Conservation (phyloP, 2,888 invertebrate genomes). For the Andrena minutula region DNA sequence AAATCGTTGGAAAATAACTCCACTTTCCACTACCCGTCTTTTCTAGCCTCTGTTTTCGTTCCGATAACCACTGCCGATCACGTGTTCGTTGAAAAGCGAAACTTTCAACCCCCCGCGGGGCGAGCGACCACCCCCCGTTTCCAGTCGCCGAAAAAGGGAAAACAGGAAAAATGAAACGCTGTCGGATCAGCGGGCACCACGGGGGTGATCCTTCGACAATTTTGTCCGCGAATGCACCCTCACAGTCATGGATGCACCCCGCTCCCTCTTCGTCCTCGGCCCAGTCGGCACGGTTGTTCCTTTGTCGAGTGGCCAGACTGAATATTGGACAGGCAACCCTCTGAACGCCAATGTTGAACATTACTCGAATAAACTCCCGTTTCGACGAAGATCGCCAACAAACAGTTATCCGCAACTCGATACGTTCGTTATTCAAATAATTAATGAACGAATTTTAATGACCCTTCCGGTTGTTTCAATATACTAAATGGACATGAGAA, state of each 20-base stretch:
- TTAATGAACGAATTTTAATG: too few species aligned
- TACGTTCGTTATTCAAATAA: too few species aligned
- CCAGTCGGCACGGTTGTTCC: conserved; percentile 31
- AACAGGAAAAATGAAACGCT: conserved; percentile 12
- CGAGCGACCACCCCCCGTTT: conserved; percentile 8
- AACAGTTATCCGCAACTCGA: too few species aligned
- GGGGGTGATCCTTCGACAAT: conserved; percentile 26
- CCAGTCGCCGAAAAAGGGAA: conserved; percentile 5
- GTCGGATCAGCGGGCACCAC: conserved; percentile 21
- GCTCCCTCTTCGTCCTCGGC: not conserved
- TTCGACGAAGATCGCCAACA: too few species aligned
- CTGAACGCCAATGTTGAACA: not conserved
- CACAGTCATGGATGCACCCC: conserved; percentile 21
- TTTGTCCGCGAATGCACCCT: conserved; percentile 32
- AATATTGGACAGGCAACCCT: conserved; percentile 37
- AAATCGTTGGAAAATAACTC: not conserved
- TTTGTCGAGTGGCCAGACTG: conserved; percentile 40
- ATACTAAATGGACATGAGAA: too few species aligned
- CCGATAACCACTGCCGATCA: conserved; percentile 31
- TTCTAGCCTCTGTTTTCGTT: conserved; percentile 16
- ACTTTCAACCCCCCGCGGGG: conserved; percentile 15
- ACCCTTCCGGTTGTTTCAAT: too few species aligned
- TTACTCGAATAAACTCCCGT: not conserved
- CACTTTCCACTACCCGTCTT: not conserved
- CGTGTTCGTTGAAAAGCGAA: conserved; percentile 39